Evolutionary conservation across 1,140 invertebrate genomes (phyloP), one percentile per base, ranked within the genome.

Genomic region (Drosophila repleta): DNA sequence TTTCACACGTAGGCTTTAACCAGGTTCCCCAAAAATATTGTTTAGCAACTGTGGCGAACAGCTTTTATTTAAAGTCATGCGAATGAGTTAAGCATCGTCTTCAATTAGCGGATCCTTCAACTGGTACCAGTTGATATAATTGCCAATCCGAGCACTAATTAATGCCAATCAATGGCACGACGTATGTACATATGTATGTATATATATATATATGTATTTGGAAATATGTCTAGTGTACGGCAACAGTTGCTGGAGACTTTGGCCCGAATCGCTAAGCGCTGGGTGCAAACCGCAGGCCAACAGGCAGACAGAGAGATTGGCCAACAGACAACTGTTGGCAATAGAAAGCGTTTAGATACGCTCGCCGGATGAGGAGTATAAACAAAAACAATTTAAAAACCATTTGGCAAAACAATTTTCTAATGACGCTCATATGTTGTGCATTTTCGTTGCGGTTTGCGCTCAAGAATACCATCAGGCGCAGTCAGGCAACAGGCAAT

Each of bases 351-450:
- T 62, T 73, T 73, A 74, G 71, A 69, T 49, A 69, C 64, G 66
- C 49, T 67, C 8, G 56, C 70, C 84, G 69, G 60, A 74, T 72
- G 76, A 74, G 41, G 66, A 69, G 65, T 81, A 69, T 88, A 72
- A 72, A 72, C 69, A 72, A 72, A 88, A 79, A 88, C 83, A 87
- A 87, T 87, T 87, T 87, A 87, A 88, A 87, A 87, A 82, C 82
- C 82, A 87, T 87, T 87, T 87, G 82, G 82, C 82, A 87, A 87
- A 87, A 87, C 83, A 88, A 88, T 87, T 87, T 83, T 88, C 82
- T 87, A 87, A 87, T 87, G 82, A 87, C 83, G 75, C 65, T 87
- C 83, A 79, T 76, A 87, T 87, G 82, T 69, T 74, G 76, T 79
- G 76, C 69, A 84, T 84, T 85, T 84, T 85, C 71, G 80, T 84